Percentiles rank a stretch among this genome's conserved stretches.
phyloP scores from a whole-genome alignment of 2,888 invertebrate species.

The Platycheirus rosarum region DNA sequence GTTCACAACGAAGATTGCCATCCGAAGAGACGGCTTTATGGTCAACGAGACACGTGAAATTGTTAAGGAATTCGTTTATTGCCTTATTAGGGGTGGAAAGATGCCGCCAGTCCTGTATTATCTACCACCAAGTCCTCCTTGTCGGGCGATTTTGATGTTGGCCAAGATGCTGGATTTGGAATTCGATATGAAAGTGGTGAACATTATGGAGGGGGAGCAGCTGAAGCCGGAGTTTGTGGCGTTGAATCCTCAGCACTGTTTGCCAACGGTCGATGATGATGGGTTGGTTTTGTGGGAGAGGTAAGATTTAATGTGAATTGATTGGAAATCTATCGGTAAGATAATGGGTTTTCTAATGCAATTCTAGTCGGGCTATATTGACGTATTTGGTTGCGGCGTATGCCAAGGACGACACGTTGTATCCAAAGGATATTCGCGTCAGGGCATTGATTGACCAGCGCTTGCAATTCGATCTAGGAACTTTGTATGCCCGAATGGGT shows the following conservation, averaged over 20 bases:
- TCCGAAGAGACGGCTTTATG: conserved; percentile 72
- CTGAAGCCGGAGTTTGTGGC: conserved; percentile 85
- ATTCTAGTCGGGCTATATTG: conserved; percentile 83
- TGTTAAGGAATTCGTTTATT: conserved; percentile 83
- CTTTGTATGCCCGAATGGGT: conserved; percentile 83
- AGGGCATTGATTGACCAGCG: conserved; percentile 85
- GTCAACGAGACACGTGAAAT: conserved; percentile 79
- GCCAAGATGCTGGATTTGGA: conserved; percentile 85
- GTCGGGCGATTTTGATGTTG: conserved; percentile 84
- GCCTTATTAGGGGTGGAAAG: conserved; percentile 81
- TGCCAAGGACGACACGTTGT: conserved; percentile 85
- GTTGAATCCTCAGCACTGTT: conserved; percentile 84
- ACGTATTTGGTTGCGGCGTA: conserved; percentile 86
- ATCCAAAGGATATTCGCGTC: conserved; percentile 85
- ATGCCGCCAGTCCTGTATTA: conserved; percentile 84
- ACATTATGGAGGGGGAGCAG: conserved; percentile 85
- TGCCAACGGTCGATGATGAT: conserved; percentile 85
- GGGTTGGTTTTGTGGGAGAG: conserved; percentile 84
- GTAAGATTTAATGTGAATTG: conserved; percentile 74
- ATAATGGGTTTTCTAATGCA: conserved; percentile 46
- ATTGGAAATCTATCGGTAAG: conserved; percentile 19
- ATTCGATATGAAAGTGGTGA: conserved; percentile 85
- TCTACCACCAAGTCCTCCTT: conserved; percentile 85
- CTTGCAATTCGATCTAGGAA: conserved; percentile 85
- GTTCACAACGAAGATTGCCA: conserved; percentile 41